phyloP scores from a whole-genome alignment of 2,113 vertebrate species.

The Patagioenas fasciata region DNA sequence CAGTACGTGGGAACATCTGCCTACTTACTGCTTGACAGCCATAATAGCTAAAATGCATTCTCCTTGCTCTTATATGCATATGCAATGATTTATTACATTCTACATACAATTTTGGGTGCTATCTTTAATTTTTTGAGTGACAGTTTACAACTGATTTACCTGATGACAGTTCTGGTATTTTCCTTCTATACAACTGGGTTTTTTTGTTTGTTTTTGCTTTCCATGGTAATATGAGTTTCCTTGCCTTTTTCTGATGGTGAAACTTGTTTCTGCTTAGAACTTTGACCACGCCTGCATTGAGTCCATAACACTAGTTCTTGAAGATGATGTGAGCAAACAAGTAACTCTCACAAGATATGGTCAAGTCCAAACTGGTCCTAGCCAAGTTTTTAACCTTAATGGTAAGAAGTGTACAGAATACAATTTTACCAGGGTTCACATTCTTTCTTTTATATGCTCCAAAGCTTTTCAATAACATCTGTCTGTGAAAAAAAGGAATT shows the following conservation, averaged over 20 bases:
- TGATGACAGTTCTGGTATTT: neutral
- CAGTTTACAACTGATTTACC: neutral
- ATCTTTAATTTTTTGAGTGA: neutral
- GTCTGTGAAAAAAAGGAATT: neutral
- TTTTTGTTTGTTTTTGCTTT: neutral
- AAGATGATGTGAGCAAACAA: conserved; percentile 90
- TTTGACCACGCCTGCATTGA: conserved; percentile 91
- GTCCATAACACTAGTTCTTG: conserved; percentile 91
- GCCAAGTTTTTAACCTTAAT: conserved; percentile 82
- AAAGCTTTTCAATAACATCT: neutral
- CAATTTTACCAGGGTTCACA: neutral
- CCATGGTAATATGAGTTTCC: neutral
- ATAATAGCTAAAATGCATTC: neutral
- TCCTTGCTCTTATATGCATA: neutral
- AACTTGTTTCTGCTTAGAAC: conserved; percentile 67
- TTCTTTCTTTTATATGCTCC: neutral
- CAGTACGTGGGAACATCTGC: neutral
- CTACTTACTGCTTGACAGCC: neutral
- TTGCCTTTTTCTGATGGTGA: neutral
- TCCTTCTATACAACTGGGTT: neutral
- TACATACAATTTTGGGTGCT: neutral
- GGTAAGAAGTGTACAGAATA: conserved; percentile 76
- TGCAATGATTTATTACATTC: neutral
- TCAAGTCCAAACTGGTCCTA: conserved; percentile 85
- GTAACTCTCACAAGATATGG: conserved; percentile 89